Conservation (phyloP, 2,113 vertebrate genomes). For the Calyptommatus sinebrachiatus region DNA sequence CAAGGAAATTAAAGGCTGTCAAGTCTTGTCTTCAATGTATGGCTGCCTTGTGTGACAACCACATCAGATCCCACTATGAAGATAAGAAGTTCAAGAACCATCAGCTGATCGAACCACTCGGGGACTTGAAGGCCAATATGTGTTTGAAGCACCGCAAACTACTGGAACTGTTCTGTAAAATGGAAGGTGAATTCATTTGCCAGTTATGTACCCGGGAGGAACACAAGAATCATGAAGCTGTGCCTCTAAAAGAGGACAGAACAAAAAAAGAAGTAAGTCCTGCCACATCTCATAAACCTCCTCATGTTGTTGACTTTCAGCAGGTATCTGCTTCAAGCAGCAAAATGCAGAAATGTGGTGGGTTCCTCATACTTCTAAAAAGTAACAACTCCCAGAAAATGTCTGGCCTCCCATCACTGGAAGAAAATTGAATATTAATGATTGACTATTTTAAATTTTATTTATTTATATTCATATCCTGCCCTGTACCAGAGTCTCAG, state of each 20-base stretch:
- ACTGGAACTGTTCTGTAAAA: slow-evolving; percentile 66
- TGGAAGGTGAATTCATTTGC: slow-evolving; percentile 66
- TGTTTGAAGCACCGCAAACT: slow-evolving; percentile 63
- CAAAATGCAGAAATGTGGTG: too few species aligned
- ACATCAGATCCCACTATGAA: slow-evolving; percentile 74
- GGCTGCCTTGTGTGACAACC: slow-evolving; percentile 80
- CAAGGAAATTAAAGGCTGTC: slow-evolving; percentile 66
- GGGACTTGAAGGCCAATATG: slow-evolving; percentile 71
- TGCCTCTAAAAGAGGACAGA: slow-evolving; percentile 63
- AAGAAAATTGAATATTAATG: too few species aligned
- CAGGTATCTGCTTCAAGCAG: too few species aligned
- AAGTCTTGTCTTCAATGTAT: slow-evolving; percentile 78
- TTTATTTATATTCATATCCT: too few species aligned
- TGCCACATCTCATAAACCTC: background rate
- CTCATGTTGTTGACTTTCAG: too few species aligned
- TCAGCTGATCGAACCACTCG: slow-evolving; percentile 74
- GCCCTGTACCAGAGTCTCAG: too few species aligned
- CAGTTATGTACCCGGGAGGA: slow-evolving; percentile 60
- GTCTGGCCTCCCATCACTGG: too few species aligned
- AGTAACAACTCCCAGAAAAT: background rate
- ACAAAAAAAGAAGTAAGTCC: slow-evolving; percentile 36
- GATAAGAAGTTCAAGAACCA: slow-evolving; percentile 69
- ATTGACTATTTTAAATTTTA: too few species aligned
- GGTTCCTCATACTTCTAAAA: background rate
- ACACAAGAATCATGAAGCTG: slow-evolving; percentile 58